Conservation (phyloP, 92 coral and sea anemone species). For the Siderastrea radians region DNA sequence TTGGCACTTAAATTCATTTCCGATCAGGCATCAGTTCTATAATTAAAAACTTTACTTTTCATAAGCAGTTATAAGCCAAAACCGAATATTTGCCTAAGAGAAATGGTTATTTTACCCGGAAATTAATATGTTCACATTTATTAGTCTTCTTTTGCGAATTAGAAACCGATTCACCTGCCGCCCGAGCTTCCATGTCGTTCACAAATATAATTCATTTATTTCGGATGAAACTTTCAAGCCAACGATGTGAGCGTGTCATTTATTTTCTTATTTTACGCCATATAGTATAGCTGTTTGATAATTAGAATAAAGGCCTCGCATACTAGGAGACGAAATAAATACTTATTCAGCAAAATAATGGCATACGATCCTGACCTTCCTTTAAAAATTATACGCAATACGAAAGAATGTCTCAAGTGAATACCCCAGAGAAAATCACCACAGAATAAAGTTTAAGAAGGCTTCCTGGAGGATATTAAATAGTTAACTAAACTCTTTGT, state of each 20-base stretch:
- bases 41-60: constrained; percentile 74
- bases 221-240: constrained; percentile 68
- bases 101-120: constrained; percentile 87
- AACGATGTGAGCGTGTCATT: constrained; percentile 35
- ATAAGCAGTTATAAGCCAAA: constrained; percentile 58
- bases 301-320: not conserved
- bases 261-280: constrained; percentile 21
- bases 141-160: constrained; percentile 90
- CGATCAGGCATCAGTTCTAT: constrained; percentile 69
- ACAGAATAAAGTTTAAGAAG: no score
- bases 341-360: not conserved
- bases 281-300: not conserved
- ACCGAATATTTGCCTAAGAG: constrained; percentile 72
- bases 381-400: not conserved
- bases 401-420: not conserved
- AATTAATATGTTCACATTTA: constrained; percentile 81
- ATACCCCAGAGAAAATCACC: no score
- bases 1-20: constrained; percentile 67
- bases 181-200: constrained; percentile 34
- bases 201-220: constrained; percentile 74
- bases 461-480: no score
- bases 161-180: constrained; percentile 83
- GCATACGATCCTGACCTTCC: constrained; percentile 22
- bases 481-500: not conserved
- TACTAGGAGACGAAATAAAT: not conserved